Conservation (phyloP, 1,140 invertebrate species). For the Sarcophaga peregrina region DNA sequence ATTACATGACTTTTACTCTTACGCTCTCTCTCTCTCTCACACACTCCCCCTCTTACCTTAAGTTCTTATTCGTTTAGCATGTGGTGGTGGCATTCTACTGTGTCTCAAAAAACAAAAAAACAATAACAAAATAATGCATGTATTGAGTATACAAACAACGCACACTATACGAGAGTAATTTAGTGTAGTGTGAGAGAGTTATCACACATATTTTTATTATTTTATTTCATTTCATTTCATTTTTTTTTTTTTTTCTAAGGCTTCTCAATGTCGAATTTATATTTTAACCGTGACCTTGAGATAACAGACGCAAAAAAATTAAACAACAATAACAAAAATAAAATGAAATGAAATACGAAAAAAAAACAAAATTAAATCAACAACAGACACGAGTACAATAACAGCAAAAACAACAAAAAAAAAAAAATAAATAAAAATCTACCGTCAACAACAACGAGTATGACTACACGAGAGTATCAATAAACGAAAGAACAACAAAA, state of each 20-base stretch:
- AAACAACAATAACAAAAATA: not conserved
- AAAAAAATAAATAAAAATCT: too few species aligned
- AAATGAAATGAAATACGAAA: not conserved
- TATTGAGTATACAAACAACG: not conserved
- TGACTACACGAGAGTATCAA: not conserved
- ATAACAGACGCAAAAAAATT: slow-evolving; percentile 40
- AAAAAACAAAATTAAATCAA: slow-evolving; percentile 40
- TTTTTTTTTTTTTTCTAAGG: slow-evolving; percentile 32
- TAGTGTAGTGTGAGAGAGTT: not conserved
- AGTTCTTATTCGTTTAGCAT: too few species aligned
- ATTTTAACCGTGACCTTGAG: slow-evolving; percentile 41
- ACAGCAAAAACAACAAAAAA: slow-evolving; percentile 15
- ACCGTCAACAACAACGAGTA: too few species aligned
- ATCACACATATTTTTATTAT: not conserved
- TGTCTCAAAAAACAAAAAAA: too few species aligned
- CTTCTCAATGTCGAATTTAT: slow-evolving; percentile 41
- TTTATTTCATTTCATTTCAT: not conserved
- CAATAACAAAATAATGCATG: not conserved
- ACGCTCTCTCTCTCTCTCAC: too few species aligned
- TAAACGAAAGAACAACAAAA: slow-evolving; percentile 16
- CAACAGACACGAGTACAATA: slow-evolving; percentile 36
- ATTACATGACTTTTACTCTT: too few species aligned
- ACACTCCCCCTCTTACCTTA: too few species aligned
- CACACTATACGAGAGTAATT: not conserved
- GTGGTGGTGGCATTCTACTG: too few species aligned